Conservation (phyloP, 2,888 invertebrate species). For the Cheilosia grossa region DNA sequence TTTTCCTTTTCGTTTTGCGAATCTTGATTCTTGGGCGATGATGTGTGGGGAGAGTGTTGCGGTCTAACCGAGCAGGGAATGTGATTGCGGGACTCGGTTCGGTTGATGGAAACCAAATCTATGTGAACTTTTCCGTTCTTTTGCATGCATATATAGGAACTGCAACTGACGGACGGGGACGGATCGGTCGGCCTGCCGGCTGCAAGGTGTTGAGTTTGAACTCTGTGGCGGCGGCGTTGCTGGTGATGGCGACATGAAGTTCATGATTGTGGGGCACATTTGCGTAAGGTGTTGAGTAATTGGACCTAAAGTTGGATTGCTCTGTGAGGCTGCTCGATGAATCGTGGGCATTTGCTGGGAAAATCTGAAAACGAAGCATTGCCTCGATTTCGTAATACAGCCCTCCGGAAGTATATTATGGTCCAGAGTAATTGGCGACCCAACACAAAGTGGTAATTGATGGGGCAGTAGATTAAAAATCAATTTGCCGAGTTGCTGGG, state of each 20-base stretch:
- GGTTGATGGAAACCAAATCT: conserved; percentile 59
- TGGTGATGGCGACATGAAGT: conserved; percentile 70
- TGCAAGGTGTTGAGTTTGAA: conserved; percentile 68
- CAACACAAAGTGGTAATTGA: conserved; percentile 38
- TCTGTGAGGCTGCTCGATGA: not conserved
- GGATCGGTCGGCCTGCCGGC: not conserved
- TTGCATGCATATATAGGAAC: conserved; percentile 14
- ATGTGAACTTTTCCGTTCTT: conserved; percentile 73
- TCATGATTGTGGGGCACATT: conserved; percentile 74
- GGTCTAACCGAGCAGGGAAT: conserved; percentile 57
- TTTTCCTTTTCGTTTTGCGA: conserved; percentile 27
- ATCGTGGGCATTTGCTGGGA: conserved; percentile 36
- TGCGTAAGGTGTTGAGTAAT: conserved; percentile 74
- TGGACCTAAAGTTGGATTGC: conserved; percentile 55
- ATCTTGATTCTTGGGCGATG: conserved; percentile 19
- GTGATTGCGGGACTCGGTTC: conserved; percentile 51
- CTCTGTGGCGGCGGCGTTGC: conserved; percentile 53
- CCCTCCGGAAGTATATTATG: conserved; percentile 35
- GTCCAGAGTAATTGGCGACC: conserved; percentile 32
- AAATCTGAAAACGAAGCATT: conserved; percentile 33
- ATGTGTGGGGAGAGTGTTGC: conserved; percentile 29
- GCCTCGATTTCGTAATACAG: conserved; percentile 18
- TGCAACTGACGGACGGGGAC: not conserved
- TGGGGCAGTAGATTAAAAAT: conserved; percentile 49
- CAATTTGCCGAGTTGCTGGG: conserved; percentile 10